Conservation (phyloP, 2,888 invertebrate genomes). For the Adineta ricciae region DNA sequence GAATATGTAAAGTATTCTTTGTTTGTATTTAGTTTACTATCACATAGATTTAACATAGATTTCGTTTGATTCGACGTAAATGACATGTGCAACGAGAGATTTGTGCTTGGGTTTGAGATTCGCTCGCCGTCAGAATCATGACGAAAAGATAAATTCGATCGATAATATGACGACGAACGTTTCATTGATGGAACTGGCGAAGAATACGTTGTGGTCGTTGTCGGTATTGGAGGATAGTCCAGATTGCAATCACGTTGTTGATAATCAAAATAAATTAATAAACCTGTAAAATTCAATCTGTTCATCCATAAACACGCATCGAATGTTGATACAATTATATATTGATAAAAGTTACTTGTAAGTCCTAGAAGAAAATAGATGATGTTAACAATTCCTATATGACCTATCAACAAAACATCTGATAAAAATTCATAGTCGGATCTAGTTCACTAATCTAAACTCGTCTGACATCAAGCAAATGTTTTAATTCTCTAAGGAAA, state of each 20-base stretch:
- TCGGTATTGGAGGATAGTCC: neutral
- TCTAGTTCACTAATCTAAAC: neutral
- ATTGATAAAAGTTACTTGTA: slow-evolving; percentile 5
- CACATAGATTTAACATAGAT: neutral
- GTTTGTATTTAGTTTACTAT: neutral
- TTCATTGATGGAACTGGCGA: neutral
- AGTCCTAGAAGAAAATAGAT: neutral
- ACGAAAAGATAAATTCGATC: neutral
- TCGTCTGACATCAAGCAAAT: no score
- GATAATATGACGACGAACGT: neutral
- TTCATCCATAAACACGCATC: neutral
- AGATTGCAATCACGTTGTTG: neutral
- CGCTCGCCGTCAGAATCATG: neutral
- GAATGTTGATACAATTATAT: neutral
- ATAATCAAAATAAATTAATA: slow-evolving; percentile 12
- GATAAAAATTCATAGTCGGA: neutral
- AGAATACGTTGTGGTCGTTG: neutral
- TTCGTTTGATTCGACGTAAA: neutral
- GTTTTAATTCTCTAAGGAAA: no score
- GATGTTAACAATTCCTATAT: no score
- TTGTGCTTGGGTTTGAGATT: neutral
- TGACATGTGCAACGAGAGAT: neutral
- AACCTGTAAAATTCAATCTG: neutral
- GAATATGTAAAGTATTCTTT: neutral
- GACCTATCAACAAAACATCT: no score